Conservation (phyloP, 2,888 invertebrate species). For the Lycophotia porphyrea region DNA sequence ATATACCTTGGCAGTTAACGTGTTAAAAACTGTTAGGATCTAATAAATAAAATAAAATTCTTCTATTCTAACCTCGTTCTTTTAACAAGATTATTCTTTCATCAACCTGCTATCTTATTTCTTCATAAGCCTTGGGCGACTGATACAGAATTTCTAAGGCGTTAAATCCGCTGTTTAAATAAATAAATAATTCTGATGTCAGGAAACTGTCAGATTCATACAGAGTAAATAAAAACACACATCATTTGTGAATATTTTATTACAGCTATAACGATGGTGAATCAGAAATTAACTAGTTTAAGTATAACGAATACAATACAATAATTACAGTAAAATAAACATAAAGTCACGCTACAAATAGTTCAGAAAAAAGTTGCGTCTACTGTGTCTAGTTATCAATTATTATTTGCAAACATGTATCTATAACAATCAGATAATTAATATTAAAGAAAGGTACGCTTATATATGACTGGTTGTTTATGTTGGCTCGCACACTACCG, state of each 20-base stretch:
- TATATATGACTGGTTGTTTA: background rate
- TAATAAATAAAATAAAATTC: too few relatives aligned
- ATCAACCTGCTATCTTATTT: too few relatives aligned
- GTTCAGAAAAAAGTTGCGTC: slow-evolving; percentile 35
- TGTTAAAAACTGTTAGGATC: too few relatives aligned
- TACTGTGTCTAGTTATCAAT: slow-evolving; percentile 26
- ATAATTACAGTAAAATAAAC: slow-evolving; percentile 57
- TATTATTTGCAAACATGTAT: slow-evolving; percentile 41
- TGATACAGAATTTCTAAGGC: too few relatives aligned
- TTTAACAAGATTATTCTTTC: too few relatives aligned
- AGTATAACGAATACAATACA: slow-evolving; percentile 57
- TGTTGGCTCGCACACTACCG: slow-evolving; percentile 9
- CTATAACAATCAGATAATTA: slow-evolving; percentile 31
- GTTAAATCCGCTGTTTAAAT: background rate
- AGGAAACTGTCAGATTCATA: background rate
- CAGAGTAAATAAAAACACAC: slow-evolving; percentile 25
- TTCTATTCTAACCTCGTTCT: too few relatives aligned
- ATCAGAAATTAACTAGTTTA: slow-evolving; percentile 49
- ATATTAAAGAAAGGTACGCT: slow-evolving; percentile 12
- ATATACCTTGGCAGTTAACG: too few relatives aligned
- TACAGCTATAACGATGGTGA: slow-evolving; percentile 51
- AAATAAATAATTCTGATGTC: background rate
- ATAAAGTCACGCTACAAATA: slow-evolving; percentile 35
- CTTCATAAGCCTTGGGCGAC: too few relatives aligned
- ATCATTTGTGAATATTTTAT: slow-evolving; percentile 62